Evolutionary conservation across 2,113 vertebrate species (phyloP), one percentile per base, ranked within the genome.

Genomic region (Albula goreensis): DNA sequence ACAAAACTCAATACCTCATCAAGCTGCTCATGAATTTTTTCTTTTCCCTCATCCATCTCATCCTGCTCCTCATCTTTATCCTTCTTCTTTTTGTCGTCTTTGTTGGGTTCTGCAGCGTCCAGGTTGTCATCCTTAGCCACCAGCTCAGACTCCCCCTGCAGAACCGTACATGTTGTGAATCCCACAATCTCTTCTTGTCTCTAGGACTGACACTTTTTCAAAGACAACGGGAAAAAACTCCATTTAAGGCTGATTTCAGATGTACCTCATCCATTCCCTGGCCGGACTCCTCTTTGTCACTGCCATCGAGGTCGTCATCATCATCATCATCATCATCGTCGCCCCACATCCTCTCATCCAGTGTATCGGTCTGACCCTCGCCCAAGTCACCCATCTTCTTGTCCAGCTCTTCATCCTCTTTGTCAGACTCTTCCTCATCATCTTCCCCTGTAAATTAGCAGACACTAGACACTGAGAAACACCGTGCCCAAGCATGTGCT

Each of bases 291-390:
- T 96, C 93, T 90, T 96, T 95, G 82, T 94, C 95, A 56, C 92
- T 95, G 31, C 92, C 89, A 83, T 95, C 95, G 7, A 93, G 94
- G 5, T 97, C 94, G 0, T 97, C 95, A 0, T 97, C 96, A 41
- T 97, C 96, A 41, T 97, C 96, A 0, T 96, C 95, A 0, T 97
- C 93, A 0, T 98, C 90, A 0, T 97, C 96, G 88, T 97, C 97
- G 0, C 98, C 98, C 98, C 98, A 99, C 88, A 99, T 96, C 82
- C 98, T 96, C 93, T 99, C 98, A 91, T 99, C 97, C 79, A 99
- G 94, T 85, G 97, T 98, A 85, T 99, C 96, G 0, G 97, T 95
- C 91, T 98, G 96, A 80, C 96, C 97, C 52, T 98, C 96, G 86
- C 95, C 96, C 87, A 99, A 95, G 89, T 98, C 92, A 7, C 98